phyloP scores from a whole-genome alignment of 2,113 vertebrate species.

The Equus quagga region DNA sequence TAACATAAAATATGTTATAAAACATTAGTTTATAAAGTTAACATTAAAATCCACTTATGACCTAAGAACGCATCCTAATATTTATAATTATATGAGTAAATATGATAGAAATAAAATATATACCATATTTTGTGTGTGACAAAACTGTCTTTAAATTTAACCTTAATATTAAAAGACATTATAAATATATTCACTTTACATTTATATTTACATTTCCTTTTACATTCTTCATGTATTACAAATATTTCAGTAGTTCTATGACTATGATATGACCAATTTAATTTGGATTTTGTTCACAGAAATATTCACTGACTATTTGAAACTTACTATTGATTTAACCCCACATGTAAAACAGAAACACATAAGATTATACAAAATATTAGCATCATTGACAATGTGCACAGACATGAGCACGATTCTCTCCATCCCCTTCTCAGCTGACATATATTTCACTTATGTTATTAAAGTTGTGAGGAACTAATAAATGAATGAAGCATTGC shows the following conservation, averaged over 20 bases:
- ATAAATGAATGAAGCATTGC: background rate
- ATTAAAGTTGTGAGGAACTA: background rate
- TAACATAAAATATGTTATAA: slow-evolving; percentile 6
- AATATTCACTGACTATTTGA: background rate
- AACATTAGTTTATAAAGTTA: background rate
- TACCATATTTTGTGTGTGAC: background rate
- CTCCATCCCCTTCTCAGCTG: background rate
- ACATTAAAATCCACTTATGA: slow-evolving; percentile 11
- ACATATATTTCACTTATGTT: background rate
- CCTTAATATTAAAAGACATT: background rate
- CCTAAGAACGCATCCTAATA: background rate
- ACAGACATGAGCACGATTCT: background rate
- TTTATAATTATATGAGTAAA: slow-evolving; percentile 26
- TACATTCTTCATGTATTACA: background rate
- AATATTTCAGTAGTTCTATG: background rate
- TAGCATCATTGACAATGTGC: background rate
- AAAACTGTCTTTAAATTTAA: slow-evolving; percentile 15
- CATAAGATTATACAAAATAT: background rate
- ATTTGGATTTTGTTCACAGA: background rate
- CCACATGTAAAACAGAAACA: background rate
- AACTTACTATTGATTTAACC: background rate
- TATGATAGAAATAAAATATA: background rate
- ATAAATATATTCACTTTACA: background rate
- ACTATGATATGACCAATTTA: background rate
- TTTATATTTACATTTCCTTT: background rate